Evolutionary conservation across 1,140 invertebrate genomes (phyloP), one percentile per base, ranked within the genome.

Genomic region (Luehdorfia chinensis): DNA sequence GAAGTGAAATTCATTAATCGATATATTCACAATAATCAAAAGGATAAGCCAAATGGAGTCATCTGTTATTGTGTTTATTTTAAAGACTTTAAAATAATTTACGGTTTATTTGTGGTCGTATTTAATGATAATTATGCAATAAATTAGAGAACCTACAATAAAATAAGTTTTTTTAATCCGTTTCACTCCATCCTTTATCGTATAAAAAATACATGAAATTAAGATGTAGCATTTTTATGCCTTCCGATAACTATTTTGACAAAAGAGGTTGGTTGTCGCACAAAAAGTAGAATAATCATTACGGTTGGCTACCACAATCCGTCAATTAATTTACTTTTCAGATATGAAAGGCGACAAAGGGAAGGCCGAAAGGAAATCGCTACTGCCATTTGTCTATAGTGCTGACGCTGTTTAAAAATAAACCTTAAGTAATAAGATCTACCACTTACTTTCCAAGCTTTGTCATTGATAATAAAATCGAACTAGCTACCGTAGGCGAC

Each of bases 321-420:
- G 71, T 80, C 76, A 80, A 81, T 81, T 84, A 84, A 84, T 84
- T 84, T 73, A 67, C 62, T 63, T 55, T 55, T 48, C 59, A 60
- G 78, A 84, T 83, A 83, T 71, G 64, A 78, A 58, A 77, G 73
- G 75, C 79, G 75, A 73, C 73, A 75, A 80, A 75, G 63, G 61
- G 65, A 65, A 66, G 62, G 62, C 61, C 68, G 64, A 64, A 59
- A 57, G 56, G 61, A 70, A 65, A 62, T 59, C 59, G 61, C 63
- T 72, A 77, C 70, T 68, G 59, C 60, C 64, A 69, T 57, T 66
- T 72, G 36, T 51, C 64, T 65, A 63, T 54, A 54, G 31, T 41
- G 9, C 5, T 37, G 16, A n/a, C 11, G 25, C 27, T 27, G 11
- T 30, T 43, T 18, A 15, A 43, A 30, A 30, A 9, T 50, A 36